A percentile compares a stretch with the other conserved stretches of the same genome.
These are phyloP conservation scores for Pollimyrus isidori DNA, from an alignment of 2,113 vertebrate species.

Conservation along the genomic window DNA sequence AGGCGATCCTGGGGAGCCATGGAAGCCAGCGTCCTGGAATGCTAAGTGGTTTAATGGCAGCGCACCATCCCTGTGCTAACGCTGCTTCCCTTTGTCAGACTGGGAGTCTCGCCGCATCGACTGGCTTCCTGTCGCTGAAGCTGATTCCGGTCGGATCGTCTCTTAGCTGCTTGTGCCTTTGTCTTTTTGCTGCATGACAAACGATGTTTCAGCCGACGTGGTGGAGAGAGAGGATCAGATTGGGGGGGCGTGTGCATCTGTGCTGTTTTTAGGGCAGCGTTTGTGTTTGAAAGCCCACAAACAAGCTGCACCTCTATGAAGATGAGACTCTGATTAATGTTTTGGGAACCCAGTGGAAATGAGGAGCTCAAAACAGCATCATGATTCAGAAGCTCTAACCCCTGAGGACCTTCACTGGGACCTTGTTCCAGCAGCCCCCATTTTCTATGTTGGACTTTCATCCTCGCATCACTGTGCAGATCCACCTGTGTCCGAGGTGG, in stretches of 20 bases:
- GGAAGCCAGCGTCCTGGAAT: background rate
- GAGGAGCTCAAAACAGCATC: background rate
- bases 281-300: background rate
- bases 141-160: background rate
- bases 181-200: background rate
- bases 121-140: background rate
- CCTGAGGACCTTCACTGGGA: background rate
- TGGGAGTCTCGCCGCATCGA: background rate
- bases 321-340: background rate
- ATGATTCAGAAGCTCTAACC: background rate
- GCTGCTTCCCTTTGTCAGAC: background rate
- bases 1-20: background rate
- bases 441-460: background rate
- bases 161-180: background rate
- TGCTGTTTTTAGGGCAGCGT: background rate
- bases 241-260: background rate
- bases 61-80: background rate
- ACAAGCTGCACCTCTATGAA: background rate
- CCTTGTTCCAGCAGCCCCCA: background rate
- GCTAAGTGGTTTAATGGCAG: background rate
- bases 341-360: background rate
- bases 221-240: background rate
- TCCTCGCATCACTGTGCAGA: background rate
- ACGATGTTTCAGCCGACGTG: background rate
- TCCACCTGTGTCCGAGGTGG: background rate